Base-by-base conservation (phyloP, 2,888 invertebrate genomes). In the Bombyx huttoni region DNA sequence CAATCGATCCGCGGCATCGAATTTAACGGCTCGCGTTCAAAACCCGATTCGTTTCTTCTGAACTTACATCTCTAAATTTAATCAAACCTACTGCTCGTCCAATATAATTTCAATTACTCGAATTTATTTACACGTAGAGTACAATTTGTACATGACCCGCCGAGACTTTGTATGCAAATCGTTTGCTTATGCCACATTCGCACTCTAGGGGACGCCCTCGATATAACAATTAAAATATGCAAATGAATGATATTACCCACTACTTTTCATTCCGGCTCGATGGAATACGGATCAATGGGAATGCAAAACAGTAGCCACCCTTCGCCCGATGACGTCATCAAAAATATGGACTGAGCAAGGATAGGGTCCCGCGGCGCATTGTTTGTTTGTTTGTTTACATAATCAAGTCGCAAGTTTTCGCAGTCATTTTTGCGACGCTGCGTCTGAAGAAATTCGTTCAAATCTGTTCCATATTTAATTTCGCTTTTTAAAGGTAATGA, bases 141-240 rank as follows among this genome's bases (percentile, higher is more conserved):
- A 40, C 68, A 80, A 82, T 78, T 82, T 78, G 82, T 71, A 40
- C 47, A 34, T 40, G 45, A 45, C 48, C 54, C 61, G 63, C 64
- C 64, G 63, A 65, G 69, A 68, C 75, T 70, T 74, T 76, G 73
- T 83, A 83, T 85, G 83, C 76, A 84, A 85, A 87, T 83, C 64
- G 63, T 57, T 67, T 70, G 73, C 81, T 78, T 78, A 78, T 73
- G 73, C 74, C 75, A 76, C 73, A 80, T 82, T 83, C 78, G 69
- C 80, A 75, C 74, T 63, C 65, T 66, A 57, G 68, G 75, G 67
- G 72, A 59, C 64, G 56, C 68, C 68, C 67, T 53, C 68, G 67
- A 70, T 75, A 74, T 78, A 75, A 87, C 85, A 87, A 87, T 87
- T 87, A 88, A 87, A 88, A 88, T 88, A 87, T 88, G 88, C 80